Evolutionary conservation across 37 sponge, comb jelly and placozoan species (phyloP).

Genomic region (Bolinopsis microptera): DNA sequence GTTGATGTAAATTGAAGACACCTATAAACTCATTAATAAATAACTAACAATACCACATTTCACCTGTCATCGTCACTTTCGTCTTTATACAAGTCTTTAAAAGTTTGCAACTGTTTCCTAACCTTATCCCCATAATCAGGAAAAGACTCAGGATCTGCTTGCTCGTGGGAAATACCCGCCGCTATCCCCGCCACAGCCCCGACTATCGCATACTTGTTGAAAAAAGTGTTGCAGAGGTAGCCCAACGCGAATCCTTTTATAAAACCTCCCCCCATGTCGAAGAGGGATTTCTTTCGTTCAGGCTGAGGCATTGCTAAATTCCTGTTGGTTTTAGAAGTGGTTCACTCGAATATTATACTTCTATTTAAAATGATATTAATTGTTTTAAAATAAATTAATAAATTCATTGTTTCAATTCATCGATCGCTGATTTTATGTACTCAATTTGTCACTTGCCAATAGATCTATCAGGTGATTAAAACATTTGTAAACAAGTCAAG

Average conservation of each 20-base stretch:
- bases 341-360: not conserved
- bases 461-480: too few species aligned
- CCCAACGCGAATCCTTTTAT: conserved; percentile 30
- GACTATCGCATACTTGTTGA: conserved; percentile 6
- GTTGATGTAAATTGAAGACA: too few species aligned
- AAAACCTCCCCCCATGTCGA: not conserved
- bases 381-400: too few species aligned
- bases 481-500: too few species aligned
- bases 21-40: too few species aligned
- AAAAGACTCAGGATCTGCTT: not conserved
- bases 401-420: too few species aligned
- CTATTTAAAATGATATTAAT: too few species aligned
- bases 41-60: not conserved
- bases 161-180: conserved; percentile 1
- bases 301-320: not conserved
- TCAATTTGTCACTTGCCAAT: too few species aligned
- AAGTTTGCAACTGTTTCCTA: not conserved
- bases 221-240: not conserved
- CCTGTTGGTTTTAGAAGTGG: not conserved
- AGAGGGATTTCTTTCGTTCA: conserved; percentile 13
- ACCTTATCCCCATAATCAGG: not conserved
- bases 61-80: not conserved
- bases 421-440: too few species aligned
- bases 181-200: conserved; percentile 2
- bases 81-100: conserved; percentile 7